Evolutionary conservation across 2,888 invertebrate species (phyloP).

Genomic region (Nephrotoma appendiculata): DNA sequence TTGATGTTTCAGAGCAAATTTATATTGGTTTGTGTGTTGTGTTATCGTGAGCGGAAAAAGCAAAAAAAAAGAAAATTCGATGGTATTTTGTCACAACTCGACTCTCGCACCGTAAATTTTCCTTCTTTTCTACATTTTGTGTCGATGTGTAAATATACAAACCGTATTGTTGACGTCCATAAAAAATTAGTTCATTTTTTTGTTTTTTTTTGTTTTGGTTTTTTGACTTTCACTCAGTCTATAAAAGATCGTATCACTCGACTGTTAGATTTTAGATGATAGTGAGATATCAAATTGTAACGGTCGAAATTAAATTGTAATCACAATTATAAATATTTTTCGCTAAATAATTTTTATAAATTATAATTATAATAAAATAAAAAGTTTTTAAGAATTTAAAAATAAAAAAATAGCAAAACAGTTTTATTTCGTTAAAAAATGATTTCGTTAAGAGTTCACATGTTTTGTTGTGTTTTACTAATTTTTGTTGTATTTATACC

Average conservation of each 20-base stretch:
- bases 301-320: neutral
- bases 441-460: neutral
- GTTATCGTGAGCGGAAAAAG: neutral
- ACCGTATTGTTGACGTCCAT: neutral
- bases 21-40: neutral
- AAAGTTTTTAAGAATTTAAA: neutral
- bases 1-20: neutral
- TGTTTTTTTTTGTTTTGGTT: neutral
- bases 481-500: neutral
- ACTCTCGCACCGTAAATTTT: neutral
- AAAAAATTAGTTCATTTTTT: neutral
- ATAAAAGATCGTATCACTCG: constrained; percentile 4
- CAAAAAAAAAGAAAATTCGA: neutral
- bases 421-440: neutral
- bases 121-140: neutral
- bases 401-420: neutral
- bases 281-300: neutral
- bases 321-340: neutral
- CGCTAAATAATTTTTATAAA: neutral
- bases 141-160: neutral
- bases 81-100: neutral
- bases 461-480: neutral
- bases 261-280: constrained; percentile 3
- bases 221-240: neutral
- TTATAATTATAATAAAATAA: neutral